Conservation (phyloP, 2,888 invertebrate species). For the Pammene fasciana region DNA sequence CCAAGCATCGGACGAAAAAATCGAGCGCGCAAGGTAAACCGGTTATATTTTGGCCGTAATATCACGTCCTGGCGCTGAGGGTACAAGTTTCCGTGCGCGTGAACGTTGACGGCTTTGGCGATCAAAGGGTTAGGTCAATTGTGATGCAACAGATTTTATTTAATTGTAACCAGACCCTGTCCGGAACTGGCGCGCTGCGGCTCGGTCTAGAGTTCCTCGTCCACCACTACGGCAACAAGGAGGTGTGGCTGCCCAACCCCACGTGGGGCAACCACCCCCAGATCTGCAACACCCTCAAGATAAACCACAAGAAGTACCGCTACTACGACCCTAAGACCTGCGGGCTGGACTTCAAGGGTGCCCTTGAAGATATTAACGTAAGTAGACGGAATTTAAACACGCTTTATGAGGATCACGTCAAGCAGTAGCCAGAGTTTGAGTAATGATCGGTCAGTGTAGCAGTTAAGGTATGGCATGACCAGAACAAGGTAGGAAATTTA, state of each 20-base stretch:
- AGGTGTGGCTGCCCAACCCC: slow-evolving; percentile 94
- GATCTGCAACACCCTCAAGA: slow-evolving; percentile 93
- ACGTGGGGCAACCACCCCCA: slow-evolving; percentile 99
- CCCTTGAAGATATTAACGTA: slow-evolving; percentile 93
- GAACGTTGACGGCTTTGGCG: too few relatives aligned
- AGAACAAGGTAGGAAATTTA: too few relatives aligned
- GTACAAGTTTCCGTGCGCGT: too few relatives aligned
- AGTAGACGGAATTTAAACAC: slow-evolving; percentile 60
- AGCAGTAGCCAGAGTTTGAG: too few relatives aligned
- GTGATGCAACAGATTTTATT: not conserved
- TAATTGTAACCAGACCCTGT: slow-evolving; percentile 89
- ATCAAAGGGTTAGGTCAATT: too few relatives aligned
- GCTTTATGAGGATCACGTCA: not conserved
- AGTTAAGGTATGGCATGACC: too few relatives aligned
- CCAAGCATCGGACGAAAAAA: too few relatives aligned
- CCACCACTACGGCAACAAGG: slow-evolving; percentile 91
- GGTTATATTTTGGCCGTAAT: too few relatives aligned
- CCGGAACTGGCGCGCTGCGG: slow-evolving; percentile 98
- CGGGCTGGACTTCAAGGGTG: slow-evolving; percentile 95
- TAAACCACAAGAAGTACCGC: slow-evolving; percentile 94
- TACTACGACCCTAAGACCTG: slow-evolving; percentile 97
- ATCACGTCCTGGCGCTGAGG: too few relatives aligned
- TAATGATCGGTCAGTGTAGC: too few relatives aligned
- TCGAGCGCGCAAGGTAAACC: too few relatives aligned
- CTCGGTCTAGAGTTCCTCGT: slow-evolving; percentile 95